A percentile compares a stretch with the other conserved stretches of the same genome.
Conservation (phyloP, 2,888 invertebrate species). For the Leptogaster cylindrica region DNA sequence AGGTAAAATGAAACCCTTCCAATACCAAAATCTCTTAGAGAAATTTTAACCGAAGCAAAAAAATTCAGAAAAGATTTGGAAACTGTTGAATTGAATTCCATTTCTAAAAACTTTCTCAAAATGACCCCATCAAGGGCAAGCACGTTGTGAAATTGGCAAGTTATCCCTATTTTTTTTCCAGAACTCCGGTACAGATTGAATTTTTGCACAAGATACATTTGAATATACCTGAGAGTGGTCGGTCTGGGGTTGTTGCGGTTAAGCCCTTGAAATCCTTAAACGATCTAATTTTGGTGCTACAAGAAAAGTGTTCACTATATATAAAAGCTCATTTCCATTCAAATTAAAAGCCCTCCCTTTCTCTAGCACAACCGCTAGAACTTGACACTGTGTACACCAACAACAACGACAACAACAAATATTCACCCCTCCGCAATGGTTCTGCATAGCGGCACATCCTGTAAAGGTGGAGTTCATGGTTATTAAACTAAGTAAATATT, state of each 20-base stretch:
- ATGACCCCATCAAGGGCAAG: no score
- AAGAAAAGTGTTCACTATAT: not conserved
- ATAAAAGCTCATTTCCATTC: not conserved
- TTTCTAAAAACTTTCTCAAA: no score
- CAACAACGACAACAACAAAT: not conserved
- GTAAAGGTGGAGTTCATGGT: not conserved
- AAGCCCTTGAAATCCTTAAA: not conserved
- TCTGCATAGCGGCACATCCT: not conserved
- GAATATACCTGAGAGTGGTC: not conserved
- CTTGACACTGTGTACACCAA: not conserved
- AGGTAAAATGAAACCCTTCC: no score
- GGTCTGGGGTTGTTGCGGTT: not conserved
- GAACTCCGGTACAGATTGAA: no score
- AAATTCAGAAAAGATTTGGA: no score
- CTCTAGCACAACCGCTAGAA: not conserved
- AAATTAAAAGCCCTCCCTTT: not conserved
- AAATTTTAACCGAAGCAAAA: no score
- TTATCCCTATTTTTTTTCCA: no score
- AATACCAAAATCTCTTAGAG: no score
- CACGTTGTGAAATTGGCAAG: no score
- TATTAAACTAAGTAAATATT: constrained; percentile 2
- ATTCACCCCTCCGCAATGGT: not conserved
- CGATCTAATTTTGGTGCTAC: not conserved
- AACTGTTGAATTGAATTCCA: no score
- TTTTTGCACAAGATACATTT: no score